These are phyloP conservation scores for Abscondita cerata DNA, from an alignment of 2,888 invertebrate genomes.

Conservation along the genomic window DNA sequence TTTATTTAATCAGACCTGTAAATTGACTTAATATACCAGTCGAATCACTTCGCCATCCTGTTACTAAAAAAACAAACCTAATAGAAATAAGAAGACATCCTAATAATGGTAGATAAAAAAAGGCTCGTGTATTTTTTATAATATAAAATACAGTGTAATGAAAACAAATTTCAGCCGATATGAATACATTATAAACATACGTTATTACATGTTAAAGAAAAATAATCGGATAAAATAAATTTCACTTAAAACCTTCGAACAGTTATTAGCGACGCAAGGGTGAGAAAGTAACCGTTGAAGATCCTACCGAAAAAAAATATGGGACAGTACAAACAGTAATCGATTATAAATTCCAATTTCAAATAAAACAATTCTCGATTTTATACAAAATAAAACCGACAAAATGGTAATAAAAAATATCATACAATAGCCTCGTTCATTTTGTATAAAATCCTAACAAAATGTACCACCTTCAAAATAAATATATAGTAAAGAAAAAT, in stretches of 20 bases:
- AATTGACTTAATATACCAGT: conserved; percentile 49
- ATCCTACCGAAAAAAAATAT: background rate
- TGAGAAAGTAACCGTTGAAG: conserved; percentile 6
- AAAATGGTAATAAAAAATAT: conserved; percentile 39
- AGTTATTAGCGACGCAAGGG: background rate
- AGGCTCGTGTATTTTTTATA: conserved; percentile 26
- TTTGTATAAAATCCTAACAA: conserved; percentile 40
- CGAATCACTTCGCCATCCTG: conserved; percentile 43
- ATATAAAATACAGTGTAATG: conserved; percentile 30
- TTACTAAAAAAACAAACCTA: conserved; percentile 2
- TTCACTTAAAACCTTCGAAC: conserved; percentile 12
- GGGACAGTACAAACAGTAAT: conserved; percentile 3
- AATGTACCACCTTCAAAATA: conserved; percentile 35
- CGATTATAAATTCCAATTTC: conserved; percentile 19
- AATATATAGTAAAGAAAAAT: conserved; percentile 41
- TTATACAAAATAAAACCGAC: conserved; percentile 40
- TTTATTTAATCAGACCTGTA: conserved; percentile 38
- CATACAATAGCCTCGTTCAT: conserved; percentile 33
- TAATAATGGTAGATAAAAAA: conserved; percentile 18
- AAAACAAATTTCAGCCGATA: conserved; percentile 25
- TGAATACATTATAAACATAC: conserved; percentile 21
- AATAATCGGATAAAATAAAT: conserved; percentile 22
- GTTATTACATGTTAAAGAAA: conserved; percentile 8
- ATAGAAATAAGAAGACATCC: conserved; percentile 21
- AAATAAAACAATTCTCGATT: conserved; percentile 34